Evolutionary conservation across 2,113 vertebrate genomes (phyloP).

Genomic region (Pampusana beccarii): DNA sequence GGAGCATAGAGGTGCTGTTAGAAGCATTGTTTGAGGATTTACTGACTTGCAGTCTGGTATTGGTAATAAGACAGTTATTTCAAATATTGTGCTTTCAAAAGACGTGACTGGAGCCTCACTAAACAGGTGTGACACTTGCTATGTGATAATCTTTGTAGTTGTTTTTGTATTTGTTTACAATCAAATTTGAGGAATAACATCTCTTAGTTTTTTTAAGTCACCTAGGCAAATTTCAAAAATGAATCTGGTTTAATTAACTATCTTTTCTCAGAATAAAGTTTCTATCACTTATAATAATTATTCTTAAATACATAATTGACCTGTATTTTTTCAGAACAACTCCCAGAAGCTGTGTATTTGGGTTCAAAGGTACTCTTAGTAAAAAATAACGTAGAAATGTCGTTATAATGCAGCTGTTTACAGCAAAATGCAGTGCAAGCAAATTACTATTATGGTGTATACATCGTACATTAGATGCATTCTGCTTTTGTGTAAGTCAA

Average conservation of each 20-base stretch:
- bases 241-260: conserved; percentile 12
- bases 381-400: not conserved
- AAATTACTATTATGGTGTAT: not conserved
- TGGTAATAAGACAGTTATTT: not conserved
- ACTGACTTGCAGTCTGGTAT: not conserved
- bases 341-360: not conserved
- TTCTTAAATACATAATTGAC: conserved; percentile 4
- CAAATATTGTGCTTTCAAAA: not conserved
- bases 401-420: not conserved
- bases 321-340: not conserved
- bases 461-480: not conserved
- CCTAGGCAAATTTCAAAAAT: not conserved
- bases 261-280: not conserved
- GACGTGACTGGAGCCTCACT: not conserved
- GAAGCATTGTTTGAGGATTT: not conserved
- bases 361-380: not conserved
- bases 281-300: conserved; percentile 56
- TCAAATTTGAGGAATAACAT: not conserved
- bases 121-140: not conserved
- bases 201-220: not conserved
- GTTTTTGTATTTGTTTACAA: not conserved
- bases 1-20: not conserved
- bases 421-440: not conserved
- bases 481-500: not conserved
- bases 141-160: not conserved